Percentiles rank a stretch among this genome's conserved stretches.
phyloP scores from a whole-genome alignment of 2,113 vertebrate genomes.

The Thunnus maccoyii region DNA sequence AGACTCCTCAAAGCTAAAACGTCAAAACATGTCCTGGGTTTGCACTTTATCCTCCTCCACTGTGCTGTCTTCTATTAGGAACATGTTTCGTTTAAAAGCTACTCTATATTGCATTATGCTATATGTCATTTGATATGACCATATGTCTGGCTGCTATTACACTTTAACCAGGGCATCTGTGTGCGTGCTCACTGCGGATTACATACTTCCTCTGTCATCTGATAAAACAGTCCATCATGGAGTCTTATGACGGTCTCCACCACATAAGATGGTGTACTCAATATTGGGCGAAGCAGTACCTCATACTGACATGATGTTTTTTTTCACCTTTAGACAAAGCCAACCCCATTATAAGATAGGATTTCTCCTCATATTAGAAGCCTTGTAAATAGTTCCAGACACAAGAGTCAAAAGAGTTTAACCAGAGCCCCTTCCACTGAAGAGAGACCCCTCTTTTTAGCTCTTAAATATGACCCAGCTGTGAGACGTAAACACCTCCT shows the following conservation, averaged over 20 bases:
- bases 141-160: slow-evolving; percentile 17
- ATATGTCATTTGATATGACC: slow-evolving; percentile 25
- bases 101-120: slow-evolving; percentile 15
- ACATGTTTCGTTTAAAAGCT: slow-evolving; percentile 7
- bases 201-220: slow-evolving; percentile 36
- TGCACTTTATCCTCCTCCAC: slow-evolving; percentile 1
- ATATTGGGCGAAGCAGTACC: slow-evolving; percentile 17
- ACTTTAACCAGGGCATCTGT: slow-evolving; percentile 17
- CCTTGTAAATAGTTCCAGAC: slow-evolving; percentile 60
- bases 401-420: slow-evolving; percentile 36
- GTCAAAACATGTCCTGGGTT: background rate
- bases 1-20: slow-evolving; percentile 11
- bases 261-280: slow-evolving; percentile 23
- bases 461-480: slow-evolving; percentile 43
- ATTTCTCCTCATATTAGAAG: slow-evolving; percentile 43
- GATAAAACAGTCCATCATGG: slow-evolving; percentile 38
- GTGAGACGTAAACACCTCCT: slow-evolving; percentile 27
- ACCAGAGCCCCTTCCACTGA: slow-evolving; percentile 7
- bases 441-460: slow-evolving; percentile 6
- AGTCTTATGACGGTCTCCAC: slow-evolving; percentile 28
- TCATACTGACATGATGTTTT: slow-evolving; percentile 14
- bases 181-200: slow-evolving; percentile 45
- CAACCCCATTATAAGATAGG: slow-evolving; percentile 35
- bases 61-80: background rate
- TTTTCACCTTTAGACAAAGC: slow-evolving; percentile 41